Conservation (phyloP, 1,140 invertebrate genomes). For the Pararge aegeria region DNA sequence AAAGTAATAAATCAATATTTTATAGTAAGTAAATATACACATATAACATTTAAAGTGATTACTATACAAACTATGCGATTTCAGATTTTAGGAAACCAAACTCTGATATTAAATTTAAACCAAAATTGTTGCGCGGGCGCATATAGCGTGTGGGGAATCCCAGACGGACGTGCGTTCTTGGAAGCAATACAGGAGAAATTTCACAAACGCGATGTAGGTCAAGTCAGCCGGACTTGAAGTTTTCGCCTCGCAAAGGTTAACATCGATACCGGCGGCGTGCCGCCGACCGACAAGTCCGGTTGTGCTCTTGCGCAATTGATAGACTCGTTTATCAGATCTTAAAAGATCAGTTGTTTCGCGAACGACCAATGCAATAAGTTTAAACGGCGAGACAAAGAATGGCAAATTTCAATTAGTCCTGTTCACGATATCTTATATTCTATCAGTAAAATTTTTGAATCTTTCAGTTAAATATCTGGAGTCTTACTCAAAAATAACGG, state of each 20-base stretch:
- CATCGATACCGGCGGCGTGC: constrained; percentile 44
- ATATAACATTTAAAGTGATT: no score
- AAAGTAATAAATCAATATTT: no score
- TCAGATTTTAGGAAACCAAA: not conserved
- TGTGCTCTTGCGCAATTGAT: constrained; percentile 67
- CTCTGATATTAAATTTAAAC: constrained; percentile 38
- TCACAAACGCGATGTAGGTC: constrained; percentile 74
- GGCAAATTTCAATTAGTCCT: not conserved
- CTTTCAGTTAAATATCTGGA: no score
- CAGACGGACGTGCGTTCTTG: constrained; percentile 60
- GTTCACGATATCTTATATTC: not conserved
- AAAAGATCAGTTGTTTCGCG: constrained; percentile 66
- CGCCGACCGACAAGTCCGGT: constrained; percentile 59
- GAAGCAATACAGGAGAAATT: constrained; percentile 72
- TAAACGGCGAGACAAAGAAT: constrained; percentile 13
- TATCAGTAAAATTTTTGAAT: no score
- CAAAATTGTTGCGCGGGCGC: constrained; percentile 15
- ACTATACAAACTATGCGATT: no score
- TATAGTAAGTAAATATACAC: no score
- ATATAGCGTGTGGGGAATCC: constrained; percentile 56
- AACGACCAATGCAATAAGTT: constrained; percentile 38
- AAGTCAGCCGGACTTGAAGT: constrained; percentile 73
- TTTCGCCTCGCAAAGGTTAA: constrained; percentile 73
- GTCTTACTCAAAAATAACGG: no score
- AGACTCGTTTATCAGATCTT: constrained; percentile 71